Evolutionary conservation across 2,113 vertebrate species (phyloP).

Genomic region (Mandrillus leucophaeus): DNA sequence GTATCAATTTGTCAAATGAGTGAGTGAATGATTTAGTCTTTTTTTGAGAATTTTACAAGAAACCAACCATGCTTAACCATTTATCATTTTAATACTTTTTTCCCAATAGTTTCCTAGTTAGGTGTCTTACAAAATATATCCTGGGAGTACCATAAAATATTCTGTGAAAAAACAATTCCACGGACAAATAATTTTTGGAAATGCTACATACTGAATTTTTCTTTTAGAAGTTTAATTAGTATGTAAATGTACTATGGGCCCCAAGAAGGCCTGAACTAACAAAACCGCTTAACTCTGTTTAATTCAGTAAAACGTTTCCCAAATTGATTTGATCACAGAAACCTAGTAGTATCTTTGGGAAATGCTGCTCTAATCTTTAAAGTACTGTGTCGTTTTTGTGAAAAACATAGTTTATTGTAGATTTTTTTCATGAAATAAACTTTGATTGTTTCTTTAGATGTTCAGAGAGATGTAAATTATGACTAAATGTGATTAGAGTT

Average conservation of each 20-base stretch:
- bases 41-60: slow-evolving; percentile 40
- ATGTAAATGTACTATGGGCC: not conserved
- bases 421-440: slow-evolving; percentile 7
- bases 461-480: not conserved
- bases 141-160: not conserved
- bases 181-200: slow-evolving; percentile 11
- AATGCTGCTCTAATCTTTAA: slow-evolving; percentile 23
- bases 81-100: slow-evolving; percentile 27
- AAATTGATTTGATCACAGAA: not conserved
- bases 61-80: not conserved
- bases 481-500: not conserved
- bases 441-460: not conserved
- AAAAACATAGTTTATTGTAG: not conserved
- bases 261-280: not conserved
- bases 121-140: not conserved
- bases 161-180: not conserved
- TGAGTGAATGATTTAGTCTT: slow-evolving; percentile 1
- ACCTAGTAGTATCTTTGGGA: not conserved
- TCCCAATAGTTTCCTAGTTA: not conserved
- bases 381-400: not conserved
- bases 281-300: not conserved
- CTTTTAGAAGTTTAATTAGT: slow-evolving; percentile 12
- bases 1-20: not conserved
- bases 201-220: slow-evolving; percentile 6
- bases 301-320: not conserved